These are phyloP conservation scores for Zosterops japonicus DNA, from an alignment of 2,113 vertebrate genomes.

Conservation along the genomic window DNA sequence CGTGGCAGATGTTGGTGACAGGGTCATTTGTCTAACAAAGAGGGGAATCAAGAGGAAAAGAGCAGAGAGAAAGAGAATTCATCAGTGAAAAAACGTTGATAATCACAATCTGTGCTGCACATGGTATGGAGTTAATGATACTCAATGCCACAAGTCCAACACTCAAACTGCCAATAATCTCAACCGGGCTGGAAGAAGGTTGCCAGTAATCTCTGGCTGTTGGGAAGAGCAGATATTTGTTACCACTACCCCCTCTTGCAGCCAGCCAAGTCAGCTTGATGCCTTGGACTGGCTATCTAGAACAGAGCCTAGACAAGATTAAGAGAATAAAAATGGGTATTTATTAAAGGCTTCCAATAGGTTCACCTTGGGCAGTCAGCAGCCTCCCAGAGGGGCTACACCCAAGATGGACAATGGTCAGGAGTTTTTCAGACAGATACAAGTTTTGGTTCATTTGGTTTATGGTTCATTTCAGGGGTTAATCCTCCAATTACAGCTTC, in stretches of 20 bases:
- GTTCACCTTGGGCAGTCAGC: background rate
- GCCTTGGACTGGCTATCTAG: background rate
- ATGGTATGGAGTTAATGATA: fast-evolving
- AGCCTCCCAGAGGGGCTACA: background rate
- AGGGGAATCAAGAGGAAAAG: background rate
- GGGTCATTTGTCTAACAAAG: constrained; percentile 87
- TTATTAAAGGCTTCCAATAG: background rate
- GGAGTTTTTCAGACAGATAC: fast-evolving
- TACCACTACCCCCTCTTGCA: background rate
- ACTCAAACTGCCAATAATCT: background rate
- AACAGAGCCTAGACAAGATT: background rate
- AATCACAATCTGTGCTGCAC: background rate
- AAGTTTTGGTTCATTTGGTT: background rate
- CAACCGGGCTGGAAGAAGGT: background rate
- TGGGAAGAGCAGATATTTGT: background rate
- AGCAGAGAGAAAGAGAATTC: background rate
- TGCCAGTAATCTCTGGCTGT: background rate
- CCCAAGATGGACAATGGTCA: background rate
- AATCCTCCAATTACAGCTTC: no score
- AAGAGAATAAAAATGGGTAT: background rate
- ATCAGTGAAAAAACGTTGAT: background rate
- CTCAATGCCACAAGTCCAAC: background rate
- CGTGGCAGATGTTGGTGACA: constrained; percentile 96
- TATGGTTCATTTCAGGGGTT: no score
- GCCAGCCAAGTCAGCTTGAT: background rate